Percentiles rank a stretch among this genome's conserved stretches.
Conservation (phyloP, 2,797 vertebrate genomes). For the Tapirus indicus region DNA sequence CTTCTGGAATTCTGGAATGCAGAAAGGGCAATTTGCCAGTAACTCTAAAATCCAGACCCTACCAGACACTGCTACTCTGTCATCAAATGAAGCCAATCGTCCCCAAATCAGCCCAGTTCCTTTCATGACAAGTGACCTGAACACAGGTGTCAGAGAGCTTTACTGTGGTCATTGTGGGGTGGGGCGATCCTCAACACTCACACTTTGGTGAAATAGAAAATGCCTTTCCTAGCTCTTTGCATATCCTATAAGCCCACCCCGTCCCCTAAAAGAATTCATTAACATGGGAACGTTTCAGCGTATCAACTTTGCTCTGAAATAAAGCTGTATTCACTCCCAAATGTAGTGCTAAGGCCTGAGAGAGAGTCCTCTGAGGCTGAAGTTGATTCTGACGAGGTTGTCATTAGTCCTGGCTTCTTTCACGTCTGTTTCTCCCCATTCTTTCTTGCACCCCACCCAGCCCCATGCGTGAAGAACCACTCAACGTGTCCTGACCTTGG, state of each 20-base stretch:
- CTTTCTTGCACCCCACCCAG: background rate
- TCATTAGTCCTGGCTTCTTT: background rate
- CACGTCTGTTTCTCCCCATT: background rate
- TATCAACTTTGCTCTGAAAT: background rate
- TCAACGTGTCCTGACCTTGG: background rate
- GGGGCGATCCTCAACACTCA: background rate
- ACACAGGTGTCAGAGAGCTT: background rate
- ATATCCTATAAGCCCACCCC: background rate
- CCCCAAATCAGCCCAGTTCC: background rate
- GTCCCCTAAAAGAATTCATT: background rate
- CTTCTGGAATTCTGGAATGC: background rate
- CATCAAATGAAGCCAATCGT: background rate
- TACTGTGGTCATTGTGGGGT: background rate
- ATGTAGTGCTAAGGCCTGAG: background rate
- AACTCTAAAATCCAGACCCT: background rate
- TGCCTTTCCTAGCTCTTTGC: background rate
- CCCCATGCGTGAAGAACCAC: background rate
- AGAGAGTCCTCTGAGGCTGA: background rate
- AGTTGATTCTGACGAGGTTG: background rate
- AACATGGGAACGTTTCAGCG: background rate
- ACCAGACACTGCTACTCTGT: background rate
- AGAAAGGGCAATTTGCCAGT: background rate
- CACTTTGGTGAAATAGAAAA: background rate
- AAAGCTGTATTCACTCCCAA: background rate
- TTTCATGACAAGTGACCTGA: background rate